Base-by-base conservation (phyloP, 2,113 vertebrate species). In the Cinclus mexicanus region DNA sequence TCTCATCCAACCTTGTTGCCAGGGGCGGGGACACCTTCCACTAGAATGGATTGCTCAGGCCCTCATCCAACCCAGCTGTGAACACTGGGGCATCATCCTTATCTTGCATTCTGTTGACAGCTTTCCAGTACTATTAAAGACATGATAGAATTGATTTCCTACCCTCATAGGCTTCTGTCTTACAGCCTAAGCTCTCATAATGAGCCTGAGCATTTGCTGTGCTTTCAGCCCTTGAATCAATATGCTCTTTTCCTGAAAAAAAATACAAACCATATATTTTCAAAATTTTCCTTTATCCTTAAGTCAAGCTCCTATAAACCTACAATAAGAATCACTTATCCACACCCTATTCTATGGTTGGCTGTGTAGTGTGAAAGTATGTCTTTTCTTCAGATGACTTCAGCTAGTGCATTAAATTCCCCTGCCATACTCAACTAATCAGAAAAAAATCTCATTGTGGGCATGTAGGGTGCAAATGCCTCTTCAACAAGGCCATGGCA, bases 91-190 rank as follows among this genome's bases (percentile, higher is more conserved):
- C 18, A 42, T 49, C 31, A 24, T 74, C 52, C 60, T 94, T 91
- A 64, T 72, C 52, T 91, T 87, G 42, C 53, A 31, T 72, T 80
- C 85, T 50, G 37, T 39, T 83, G 86, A 81, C 79, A 94, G 76
- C 50, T 95, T 95, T 86, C 75, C 83, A 74, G 86, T 94, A 55
- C 33, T 33, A 33, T 92, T 93, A 57, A 74, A 77, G 86, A 52
- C 35, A 52, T 81, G 50, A 65, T 26, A 18, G 59, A 80, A 96
- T 94, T 90, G 90, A 93, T 95, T 96, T 95, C 83, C 47, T 92
- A 80, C 79, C 64, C 78, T 80, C 64, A n/a, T 55, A 83, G 35
- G 67, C 50, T 81, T 81, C 79, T 95, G 86, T 90, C 68, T 82
- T 90, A 55, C 59, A 70, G 68, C 64, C 31, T 90, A 88, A 93